A percentile compares a stretch with the other conserved stretches of the same genome.
Conservation (phyloP, 2,113 vertebrate species). For the Calonectris borealis region DNA sequence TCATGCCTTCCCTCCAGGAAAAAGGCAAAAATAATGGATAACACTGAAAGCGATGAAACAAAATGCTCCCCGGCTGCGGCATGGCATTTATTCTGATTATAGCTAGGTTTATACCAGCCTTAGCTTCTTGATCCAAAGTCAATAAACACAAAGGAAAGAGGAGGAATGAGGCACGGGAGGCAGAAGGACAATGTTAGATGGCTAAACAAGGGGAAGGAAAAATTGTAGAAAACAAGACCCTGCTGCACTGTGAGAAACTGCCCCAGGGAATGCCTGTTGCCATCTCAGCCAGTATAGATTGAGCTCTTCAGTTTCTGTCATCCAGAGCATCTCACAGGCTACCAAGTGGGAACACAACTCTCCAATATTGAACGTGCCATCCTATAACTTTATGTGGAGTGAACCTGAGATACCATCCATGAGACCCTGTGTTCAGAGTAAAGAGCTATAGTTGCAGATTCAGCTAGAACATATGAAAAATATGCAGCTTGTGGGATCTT, state of each 20-base stretch:
- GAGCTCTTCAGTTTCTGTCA: neutral
- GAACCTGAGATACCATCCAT: fast-evolving
- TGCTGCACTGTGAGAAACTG: neutral
- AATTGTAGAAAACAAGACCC: neutral
- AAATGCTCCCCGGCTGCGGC: neutral
- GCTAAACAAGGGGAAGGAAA: neutral
- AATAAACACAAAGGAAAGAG: neutral
- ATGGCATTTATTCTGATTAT: neutral
- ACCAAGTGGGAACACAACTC: fast-evolving
- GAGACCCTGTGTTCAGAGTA: fast-evolving
- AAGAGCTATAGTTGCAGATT: neutral
- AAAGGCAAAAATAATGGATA: neutral
- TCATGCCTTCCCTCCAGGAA: neutral
- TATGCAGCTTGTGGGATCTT: neutral
- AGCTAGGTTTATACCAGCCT: neutral
- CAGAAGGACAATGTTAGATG: neutral
- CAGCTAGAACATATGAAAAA: fast-evolving
- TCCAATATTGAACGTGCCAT: fast-evolving
- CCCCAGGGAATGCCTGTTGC: neutral
- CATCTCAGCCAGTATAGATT: neutral
- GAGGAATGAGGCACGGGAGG: neutral
- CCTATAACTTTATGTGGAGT: fast-evolving
- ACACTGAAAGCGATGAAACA: neutral
- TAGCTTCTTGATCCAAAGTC: neutral
- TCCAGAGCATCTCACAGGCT: neutral